These are phyloP conservation scores for Coccyzus lansbergi DNA, from an alignment of 2,797 vertebrate genomes.

Conservation along the genomic window DNA sequence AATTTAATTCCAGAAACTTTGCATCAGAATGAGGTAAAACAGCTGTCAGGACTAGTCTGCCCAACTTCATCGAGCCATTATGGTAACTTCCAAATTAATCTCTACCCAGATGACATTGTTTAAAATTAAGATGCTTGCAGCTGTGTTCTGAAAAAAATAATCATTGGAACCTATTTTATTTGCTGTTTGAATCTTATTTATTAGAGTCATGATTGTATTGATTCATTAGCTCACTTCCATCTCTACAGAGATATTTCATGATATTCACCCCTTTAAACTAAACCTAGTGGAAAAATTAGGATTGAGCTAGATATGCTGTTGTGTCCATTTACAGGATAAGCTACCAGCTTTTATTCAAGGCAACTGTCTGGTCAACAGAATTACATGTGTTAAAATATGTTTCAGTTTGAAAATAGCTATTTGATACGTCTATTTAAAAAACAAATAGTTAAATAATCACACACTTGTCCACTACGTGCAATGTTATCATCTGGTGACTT, in stretches of 20 bases:
- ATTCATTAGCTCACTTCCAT: background rate
- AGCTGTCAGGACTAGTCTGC: background rate
- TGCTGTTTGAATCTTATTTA: background rate
- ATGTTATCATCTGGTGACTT: background rate
- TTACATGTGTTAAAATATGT: background rate
- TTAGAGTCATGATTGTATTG: background rate
- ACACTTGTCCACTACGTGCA: background rate
- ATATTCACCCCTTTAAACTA: background rate
- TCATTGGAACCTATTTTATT: background rate
- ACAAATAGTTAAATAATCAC: background rate
- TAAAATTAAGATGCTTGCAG: background rate
- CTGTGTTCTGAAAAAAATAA: background rate
- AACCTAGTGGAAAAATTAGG: background rate
- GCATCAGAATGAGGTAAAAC: background rate
- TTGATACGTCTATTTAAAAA: background rate
- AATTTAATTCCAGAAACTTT: background rate
- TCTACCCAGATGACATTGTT: background rate
- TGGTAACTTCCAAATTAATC: background rate
- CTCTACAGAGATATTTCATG: background rate
- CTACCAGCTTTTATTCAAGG: background rate
- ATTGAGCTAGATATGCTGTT: background rate
- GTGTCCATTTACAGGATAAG: background rate
- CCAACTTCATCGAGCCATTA: background rate
- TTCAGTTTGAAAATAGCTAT: background rate
- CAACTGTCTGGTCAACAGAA: background rate